Evolutionary conservation across 2,113 vertebrate species (phyloP).

Genomic region (Tragelaphus buxtoni): DNA sequence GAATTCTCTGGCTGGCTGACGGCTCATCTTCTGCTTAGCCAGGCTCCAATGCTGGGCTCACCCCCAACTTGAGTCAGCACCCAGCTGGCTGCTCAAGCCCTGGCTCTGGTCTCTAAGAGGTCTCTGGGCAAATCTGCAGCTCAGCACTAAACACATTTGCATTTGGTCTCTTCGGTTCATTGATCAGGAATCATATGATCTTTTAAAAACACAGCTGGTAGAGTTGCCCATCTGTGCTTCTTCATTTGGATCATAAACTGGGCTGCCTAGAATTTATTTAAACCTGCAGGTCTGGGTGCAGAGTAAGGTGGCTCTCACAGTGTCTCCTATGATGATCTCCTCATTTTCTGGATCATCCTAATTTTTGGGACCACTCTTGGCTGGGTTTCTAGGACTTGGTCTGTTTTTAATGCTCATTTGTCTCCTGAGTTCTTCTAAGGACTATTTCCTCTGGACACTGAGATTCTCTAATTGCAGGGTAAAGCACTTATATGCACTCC

Average conservation of each 20-base stretch:
- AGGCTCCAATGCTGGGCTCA: background rate
- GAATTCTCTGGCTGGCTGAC: background rate
- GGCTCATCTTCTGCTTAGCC: background rate
- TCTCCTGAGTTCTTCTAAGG: constrained; percentile 29
- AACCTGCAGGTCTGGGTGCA: background rate
- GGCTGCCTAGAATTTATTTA: constrained; percentile 35
- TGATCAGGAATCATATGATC: constrained; percentile 67
- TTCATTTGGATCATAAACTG: constrained; percentile 11
- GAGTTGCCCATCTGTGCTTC: constrained; percentile 51
- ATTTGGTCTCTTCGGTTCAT: constrained; percentile 57
- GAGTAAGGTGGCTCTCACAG: background rate
- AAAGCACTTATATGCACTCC: background rate
- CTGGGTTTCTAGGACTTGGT: background rate
- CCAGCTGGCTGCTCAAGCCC: background rate
- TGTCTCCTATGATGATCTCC: background rate
- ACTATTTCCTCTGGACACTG: constrained; percentile 3
- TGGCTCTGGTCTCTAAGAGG: constrained; percentile 23
- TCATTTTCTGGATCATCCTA: background rate
- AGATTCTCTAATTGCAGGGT: constrained; percentile 33
- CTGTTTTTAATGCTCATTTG: background rate
- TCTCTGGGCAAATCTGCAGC: constrained; percentile 43
- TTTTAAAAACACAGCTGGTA: constrained; percentile 67
- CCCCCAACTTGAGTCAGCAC: constrained; percentile 30
- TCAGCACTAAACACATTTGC: constrained; percentile 25
- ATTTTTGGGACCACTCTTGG: background rate